Conservation (phyloP, 2,888 invertebrate genomes). For the Cremastinae sp. region DNA sequence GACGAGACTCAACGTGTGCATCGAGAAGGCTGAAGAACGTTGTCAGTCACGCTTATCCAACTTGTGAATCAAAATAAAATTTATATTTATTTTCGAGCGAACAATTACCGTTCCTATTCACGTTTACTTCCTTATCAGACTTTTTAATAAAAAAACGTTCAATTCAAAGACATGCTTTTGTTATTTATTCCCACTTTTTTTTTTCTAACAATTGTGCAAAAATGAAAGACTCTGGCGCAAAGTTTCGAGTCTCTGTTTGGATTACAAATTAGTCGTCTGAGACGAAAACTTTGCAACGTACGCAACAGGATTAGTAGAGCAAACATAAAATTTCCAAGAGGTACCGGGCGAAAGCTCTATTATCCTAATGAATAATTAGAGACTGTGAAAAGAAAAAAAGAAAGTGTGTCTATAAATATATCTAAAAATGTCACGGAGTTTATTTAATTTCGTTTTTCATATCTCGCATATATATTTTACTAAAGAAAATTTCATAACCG, state of each 20-base stretch:
- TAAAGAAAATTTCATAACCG: conserved; percentile 50
- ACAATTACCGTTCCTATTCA: background rate
- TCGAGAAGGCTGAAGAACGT: conserved; percentile 28
- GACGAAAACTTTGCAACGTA: conserved; percentile 51
- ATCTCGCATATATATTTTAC: conserved; percentile 42
- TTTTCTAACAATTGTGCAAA: background rate
- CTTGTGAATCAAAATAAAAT: conserved; percentile 37
- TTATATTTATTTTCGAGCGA: conserved; percentile 35
- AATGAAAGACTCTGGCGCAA: too few species aligned
- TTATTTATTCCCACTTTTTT: conserved; percentile 3
- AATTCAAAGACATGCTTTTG: background rate
- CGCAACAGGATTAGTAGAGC: conserved; percentile 58
- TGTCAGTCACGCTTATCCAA: conserved; percentile 49
- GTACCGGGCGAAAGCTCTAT: conserved; percentile 7
- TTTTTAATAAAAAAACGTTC: background rate
- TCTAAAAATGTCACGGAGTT: conserved; percentile 18
- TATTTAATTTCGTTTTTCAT: conserved; percentile 23
- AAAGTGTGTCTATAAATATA: too few species aligned
- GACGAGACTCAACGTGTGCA: conserved; percentile 38
- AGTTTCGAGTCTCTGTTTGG: conserved; percentile 45
- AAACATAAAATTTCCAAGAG: conserved; percentile 41
- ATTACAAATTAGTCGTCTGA: conserved; percentile 50
- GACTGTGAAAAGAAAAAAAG: too few species aligned
- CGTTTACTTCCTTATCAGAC: background rate
- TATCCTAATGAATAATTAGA: conserved; percentile 33